These are phyloP conservation scores for Hypotaenidia okinawae DNA, from an alignment of 2,797 vertebrate genomes.

Conservation along the genomic window DNA sequence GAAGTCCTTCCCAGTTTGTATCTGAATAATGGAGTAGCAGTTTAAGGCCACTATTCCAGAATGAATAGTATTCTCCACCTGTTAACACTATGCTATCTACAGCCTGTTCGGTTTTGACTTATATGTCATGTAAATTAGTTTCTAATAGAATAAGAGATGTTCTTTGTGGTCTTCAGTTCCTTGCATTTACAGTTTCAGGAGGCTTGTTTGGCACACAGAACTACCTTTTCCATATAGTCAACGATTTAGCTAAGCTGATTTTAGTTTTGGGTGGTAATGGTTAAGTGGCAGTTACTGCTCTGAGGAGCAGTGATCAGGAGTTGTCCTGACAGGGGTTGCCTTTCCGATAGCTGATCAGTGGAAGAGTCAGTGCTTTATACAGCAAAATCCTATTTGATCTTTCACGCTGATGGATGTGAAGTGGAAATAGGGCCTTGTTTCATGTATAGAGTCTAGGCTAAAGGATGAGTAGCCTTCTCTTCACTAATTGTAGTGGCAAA, in stretches of 20 bases:
- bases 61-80: not conserved
- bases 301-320: not conserved
- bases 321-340: not conserved
- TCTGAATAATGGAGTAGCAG: not conserved
- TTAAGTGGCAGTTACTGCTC: not conserved
- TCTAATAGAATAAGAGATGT: not conserved
- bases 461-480: not conserved
- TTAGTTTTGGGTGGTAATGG: not conserved
- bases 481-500: not conserved
- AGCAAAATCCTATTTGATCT: not conserved
- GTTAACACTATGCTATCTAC: not conserved
- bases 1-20: not conserved
- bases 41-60: not conserved
- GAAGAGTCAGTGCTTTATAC: not conserved
- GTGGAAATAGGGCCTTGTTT: not conserved
- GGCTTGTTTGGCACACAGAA: not conserved
- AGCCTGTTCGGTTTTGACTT: not conserved
- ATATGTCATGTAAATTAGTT: not conserved
- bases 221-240: not conserved
- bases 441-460: not conserved
- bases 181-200: not conserved
- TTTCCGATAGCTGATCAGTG: not conserved
- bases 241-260: not conserved
- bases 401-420: not conserved
- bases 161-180: not conserved